Evolutionary conservation across 2,888 invertebrate genomes (phyloP).

Genomic region (Xestobium rufovillosum): DNA sequence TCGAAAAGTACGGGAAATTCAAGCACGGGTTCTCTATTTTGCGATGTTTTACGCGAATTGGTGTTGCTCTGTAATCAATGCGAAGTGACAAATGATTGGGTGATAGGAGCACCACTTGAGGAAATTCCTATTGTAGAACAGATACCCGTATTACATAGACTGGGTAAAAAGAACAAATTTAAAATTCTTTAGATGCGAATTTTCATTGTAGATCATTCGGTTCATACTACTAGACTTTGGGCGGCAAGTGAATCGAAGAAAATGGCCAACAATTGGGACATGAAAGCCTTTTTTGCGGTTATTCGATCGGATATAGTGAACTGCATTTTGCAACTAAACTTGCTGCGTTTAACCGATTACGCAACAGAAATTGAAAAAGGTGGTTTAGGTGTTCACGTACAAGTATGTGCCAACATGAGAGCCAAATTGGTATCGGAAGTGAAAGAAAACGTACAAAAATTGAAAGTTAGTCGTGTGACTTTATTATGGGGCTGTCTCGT

Average conservation of each 20-base stretch:
- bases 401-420: slow-evolving; percentile 73
- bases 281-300: slow-evolving; percentile 64
- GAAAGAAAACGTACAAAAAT: slow-evolving; percentile 62
- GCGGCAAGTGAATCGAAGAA: slow-evolving; percentile 64
- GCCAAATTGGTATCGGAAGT: slow-evolving; percentile 75
- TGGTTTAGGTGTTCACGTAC: slow-evolving; percentile 62
- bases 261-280: slow-evolving; percentile 66
- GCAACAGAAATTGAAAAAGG: slow-evolving; percentile 47
- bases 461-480: slow-evolving; percentile 60
- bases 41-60: slow-evolving; percentile 60
- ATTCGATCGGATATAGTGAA: slow-evolving; percentile 58
- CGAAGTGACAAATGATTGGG: slow-evolving; percentile 64
- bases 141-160: slow-evolving; percentile 67
- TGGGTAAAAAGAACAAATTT: slow-evolving; percentile 43
- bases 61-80: slow-evolving; percentile 68
- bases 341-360: slow-evolving; percentile 56
- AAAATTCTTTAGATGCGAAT: not conserved
- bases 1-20: slow-evolving; percentile 38
- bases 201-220: slow-evolving; percentile 58
- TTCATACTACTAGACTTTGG: slow-evolving; percentile 74
- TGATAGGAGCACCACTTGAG: slow-evolving; percentile 63
- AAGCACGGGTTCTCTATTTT: slow-evolving; percentile 46
- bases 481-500: too few relatives aligned
- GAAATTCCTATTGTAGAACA: slow-evolving; percentile 75
- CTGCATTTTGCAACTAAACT: slow-evolving; percentile 52